phyloP scores from a whole-genome alignment of 2,113 vertebrate genomes.

The Rutilus rutilus region DNA sequence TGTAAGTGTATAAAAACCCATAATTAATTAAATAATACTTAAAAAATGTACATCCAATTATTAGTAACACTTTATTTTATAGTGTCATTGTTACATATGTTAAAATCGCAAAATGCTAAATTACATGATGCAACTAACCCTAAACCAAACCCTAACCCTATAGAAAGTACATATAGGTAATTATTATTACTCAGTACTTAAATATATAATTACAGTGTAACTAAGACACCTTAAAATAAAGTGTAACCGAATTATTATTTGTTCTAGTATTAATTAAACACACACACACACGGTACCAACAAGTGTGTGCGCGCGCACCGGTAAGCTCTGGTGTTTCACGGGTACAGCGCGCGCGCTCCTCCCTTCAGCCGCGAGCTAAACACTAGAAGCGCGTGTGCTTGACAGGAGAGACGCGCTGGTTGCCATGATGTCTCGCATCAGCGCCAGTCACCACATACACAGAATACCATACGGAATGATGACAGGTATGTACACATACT shows the following conservation, averaged over 20 bases:
- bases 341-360: slow-evolving; percentile 56
- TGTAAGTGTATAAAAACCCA: not conserved
- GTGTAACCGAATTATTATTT: no score
- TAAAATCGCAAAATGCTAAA: no score
- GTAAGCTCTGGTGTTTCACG: slow-evolving; percentile 58
- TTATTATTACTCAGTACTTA: no score
- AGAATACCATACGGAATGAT: not conserved
- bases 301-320: slow-evolving; percentile 37
- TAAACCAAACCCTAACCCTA: no score
- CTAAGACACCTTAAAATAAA: no score
- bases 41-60: not conserved
- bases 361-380: slow-evolving; percentile 58
- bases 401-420: slow-evolving; percentile 13
- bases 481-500: slow-evolving; percentile 21
- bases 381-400: slow-evolving; percentile 48
- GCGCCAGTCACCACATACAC: not conserved
- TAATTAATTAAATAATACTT: not conserved
- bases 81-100: no score
- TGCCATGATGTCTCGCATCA: slow-evolving; percentile 11
- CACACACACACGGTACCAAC: not conserved
- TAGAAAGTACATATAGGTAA: no score
- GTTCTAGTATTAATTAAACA: no score
- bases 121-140: no score
- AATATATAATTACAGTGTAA: no score
- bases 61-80: no score